These are phyloP conservation scores for Cladorhizidae sp. DNA, from an alignment of 37 sponge, comb jelly and placozoan species.

Conservation along the genomic window DNA sequence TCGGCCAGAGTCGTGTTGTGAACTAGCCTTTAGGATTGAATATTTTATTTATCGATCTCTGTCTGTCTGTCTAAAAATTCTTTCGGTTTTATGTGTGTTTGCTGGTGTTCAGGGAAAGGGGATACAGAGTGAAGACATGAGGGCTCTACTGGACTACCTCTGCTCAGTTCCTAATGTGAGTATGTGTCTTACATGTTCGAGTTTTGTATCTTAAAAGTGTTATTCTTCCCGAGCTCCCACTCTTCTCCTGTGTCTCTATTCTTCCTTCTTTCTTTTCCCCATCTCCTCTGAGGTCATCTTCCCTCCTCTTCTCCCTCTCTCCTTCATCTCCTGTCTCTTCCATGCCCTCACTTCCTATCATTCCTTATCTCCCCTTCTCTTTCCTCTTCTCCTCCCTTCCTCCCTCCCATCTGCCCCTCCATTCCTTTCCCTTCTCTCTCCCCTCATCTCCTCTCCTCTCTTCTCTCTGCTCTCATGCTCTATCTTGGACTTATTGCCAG, in stretches of 20 bases:
- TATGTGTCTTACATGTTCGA: not conserved
- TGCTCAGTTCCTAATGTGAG: slow-evolving; percentile 61
- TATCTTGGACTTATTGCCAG: slow-evolving; percentile 11
- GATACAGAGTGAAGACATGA: slow-evolving; percentile 54
- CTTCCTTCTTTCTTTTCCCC: too few relatives aligned
- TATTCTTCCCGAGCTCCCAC: not conserved
- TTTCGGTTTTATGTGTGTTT: too few relatives aligned
- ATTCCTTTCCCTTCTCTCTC: not conserved
- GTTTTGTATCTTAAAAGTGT: not conserved
- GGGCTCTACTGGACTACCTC: slow-evolving; percentile 58
- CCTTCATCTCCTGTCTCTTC: too few relatives aligned
- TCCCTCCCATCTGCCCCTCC: not conserved
- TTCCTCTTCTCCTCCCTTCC: too few relatives aligned
- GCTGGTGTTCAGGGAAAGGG: slow-evolving; percentile 54
- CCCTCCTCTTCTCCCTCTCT: too few relatives aligned
- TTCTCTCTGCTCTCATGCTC: not conserved
- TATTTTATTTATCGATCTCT: too few relatives aligned
- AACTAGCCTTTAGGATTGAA: too few relatives aligned
- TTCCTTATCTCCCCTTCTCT: not conserved
- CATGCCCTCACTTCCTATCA: too few relatives aligned
- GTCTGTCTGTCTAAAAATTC: too few relatives aligned
- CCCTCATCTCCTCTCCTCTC: not conserved
- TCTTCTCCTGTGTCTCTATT: too few relatives aligned
- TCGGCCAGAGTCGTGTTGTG: too few relatives aligned
- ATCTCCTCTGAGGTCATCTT: too few relatives aligned